Percentiles rank a stretch among this genome's conserved stretches.
These are phyloP conservation scores for Mythimna lalbum DNA, from an alignment of 2,888 invertebrate species.

Conservation along the genomic window DNA sequence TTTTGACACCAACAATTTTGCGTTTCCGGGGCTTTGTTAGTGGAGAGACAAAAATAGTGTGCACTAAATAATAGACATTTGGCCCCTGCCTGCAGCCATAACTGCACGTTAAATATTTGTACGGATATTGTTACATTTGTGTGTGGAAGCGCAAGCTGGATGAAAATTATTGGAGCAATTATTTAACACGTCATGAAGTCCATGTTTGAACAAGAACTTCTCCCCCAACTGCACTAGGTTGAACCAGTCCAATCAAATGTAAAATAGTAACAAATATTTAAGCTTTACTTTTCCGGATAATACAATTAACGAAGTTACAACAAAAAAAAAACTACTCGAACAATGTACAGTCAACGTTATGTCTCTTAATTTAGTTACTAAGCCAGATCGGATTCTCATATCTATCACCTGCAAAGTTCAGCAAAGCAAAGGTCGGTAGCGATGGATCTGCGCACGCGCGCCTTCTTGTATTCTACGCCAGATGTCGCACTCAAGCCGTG, in stretches of 20 bases:
- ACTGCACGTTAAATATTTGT: slow-evolving; percentile 40
- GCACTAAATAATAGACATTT: slow-evolving; percentile 59
- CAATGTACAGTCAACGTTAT: slow-evolving; percentile 19
- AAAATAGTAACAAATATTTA: neutral
- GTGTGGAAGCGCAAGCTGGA: neutral
- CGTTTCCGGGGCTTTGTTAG: slow-evolving; percentile 76
- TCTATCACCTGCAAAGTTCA: slow-evolving; percentile 71
- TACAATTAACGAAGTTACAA: too few species aligned
- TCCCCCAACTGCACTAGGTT: neutral
- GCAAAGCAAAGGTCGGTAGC: slow-evolving; percentile 74
- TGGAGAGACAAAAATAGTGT: slow-evolving; percentile 72
- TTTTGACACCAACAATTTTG: slow-evolving; percentile 81
- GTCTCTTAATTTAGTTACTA: slow-evolving; percentile 39
- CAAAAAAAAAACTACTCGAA: neutral
- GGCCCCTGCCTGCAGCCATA: slow-evolving; percentile 42
- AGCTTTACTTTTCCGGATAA: too few species aligned
- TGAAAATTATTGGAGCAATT: neutral
- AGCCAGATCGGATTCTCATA: slow-evolving; percentile 42
- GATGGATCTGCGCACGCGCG: slow-evolving; percentile 75
- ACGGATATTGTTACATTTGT: slow-evolving; percentile 17
- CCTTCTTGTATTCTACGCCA: slow-evolving; percentile 58
- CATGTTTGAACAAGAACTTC: neutral
- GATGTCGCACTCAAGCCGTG: slow-evolving; percentile 62
- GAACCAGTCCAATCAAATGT: neutral
- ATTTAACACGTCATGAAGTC: neutral